phyloP scores from a whole-genome alignment of 2,113 vertebrate species.

The Athene cunicularia region DNA sequence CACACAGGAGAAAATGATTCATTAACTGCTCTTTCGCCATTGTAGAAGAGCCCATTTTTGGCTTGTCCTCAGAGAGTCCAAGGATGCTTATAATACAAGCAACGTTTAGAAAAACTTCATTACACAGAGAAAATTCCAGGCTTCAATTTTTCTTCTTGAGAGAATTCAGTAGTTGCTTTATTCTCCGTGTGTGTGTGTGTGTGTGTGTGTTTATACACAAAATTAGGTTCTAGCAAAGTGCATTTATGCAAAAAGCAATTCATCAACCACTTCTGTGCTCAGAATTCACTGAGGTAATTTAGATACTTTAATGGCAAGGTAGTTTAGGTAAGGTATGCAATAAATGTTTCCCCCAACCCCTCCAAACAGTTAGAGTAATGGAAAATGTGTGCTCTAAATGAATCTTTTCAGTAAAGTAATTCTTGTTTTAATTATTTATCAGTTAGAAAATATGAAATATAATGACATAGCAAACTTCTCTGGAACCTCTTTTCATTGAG shows the following conservation, averaged over 20 bases:
- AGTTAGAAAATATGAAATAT: conserved; percentile 80
- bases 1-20: conserved; percentile 69
- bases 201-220: conserved; percentile 57
- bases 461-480: conserved; percentile 77
- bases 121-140: conserved; percentile 75
- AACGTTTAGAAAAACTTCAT: conserved; percentile 75
- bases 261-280: conserved; percentile 85
- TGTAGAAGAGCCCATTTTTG: conserved; percentile 70
- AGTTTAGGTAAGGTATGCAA: conserved; percentile 79
- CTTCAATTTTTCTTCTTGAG: conserved; percentile 80
- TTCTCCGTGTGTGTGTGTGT: neutral
- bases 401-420: conserved; percentile 83
- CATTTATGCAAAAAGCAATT: conserved; percentile 87
- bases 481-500: conserved; percentile 43
- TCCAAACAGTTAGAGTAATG: conserved; percentile 74
- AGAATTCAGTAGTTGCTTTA: conserved; percentile 70
- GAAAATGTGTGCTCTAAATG: conserved; percentile 74
- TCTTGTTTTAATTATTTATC: conserved; percentile 85
- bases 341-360: conserved; percentile 73
- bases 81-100: conserved; percentile 70
- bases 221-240: conserved; percentile 80
- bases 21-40: conserved; percentile 70
- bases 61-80: conserved; percentile 68
- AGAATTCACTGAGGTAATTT: conserved; percentile 87
- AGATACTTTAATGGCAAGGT: conserved; percentile 84